Conservation (phyloP, 2,888 invertebrate species). For the Sinelater perroti region DNA sequence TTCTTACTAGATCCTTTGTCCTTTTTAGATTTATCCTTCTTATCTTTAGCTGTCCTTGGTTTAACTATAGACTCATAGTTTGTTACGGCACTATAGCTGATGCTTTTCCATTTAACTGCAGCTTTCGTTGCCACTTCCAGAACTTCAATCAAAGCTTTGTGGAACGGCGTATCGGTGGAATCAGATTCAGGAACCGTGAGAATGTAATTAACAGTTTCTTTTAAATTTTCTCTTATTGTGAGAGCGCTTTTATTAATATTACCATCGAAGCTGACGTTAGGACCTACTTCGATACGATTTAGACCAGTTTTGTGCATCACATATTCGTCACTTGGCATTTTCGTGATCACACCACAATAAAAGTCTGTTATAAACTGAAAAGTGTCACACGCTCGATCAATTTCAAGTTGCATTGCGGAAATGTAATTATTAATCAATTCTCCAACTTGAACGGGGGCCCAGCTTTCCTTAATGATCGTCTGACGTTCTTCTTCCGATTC, state of each 20-base stretch:
- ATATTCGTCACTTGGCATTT: constrained; percentile 63
- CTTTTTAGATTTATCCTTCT: constrained; percentile 28
- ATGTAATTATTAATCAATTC: constrained; percentile 66
- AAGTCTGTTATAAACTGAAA: constrained; percentile 61
- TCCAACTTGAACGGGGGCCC: constrained; percentile 66
- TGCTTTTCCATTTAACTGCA: constrained; percentile 48
- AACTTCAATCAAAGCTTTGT: constrained; percentile 12
- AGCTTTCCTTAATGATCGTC: constrained; percentile 65
- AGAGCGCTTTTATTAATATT: too few relatives aligned
- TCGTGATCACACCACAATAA: constrained; percentile 56
- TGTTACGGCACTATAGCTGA: constrained; percentile 5
- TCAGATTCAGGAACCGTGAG: constrained; percentile 13
- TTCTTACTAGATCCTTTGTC: constrained; percentile 12
- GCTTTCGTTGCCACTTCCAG: constrained; percentile 43
- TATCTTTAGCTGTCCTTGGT: constrained; percentile 51
- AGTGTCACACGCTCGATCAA: constrained; percentile 65
- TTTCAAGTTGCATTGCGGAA: constrained; percentile 68
- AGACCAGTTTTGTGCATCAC: constrained; percentile 56
- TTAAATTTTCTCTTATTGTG: not conserved
- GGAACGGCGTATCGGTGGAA: constrained; percentile 34
- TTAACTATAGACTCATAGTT: constrained; percentile 41
- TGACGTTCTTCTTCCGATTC: constrained; percentile 65
- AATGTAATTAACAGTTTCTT: constrained; percentile 6
- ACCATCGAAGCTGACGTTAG: not conserved
- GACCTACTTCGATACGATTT: not conserved